phyloP scores from a whole-genome alignment of 2,888 invertebrate species.

The Willowsia nigromaculata region DNA sequence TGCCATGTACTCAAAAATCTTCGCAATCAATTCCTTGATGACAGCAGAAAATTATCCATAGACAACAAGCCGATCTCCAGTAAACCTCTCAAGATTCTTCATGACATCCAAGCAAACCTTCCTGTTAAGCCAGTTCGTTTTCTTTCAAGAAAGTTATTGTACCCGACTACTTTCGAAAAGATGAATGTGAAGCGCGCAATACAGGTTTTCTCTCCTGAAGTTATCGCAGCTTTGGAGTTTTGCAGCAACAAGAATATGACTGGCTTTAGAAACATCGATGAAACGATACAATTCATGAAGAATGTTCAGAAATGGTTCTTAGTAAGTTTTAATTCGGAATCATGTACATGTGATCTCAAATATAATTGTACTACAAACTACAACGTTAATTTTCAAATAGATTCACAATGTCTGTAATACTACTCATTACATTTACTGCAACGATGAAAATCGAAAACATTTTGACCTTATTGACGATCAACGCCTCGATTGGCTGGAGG shows the following conservation, averaged over 20 bases:
- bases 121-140: constrained; percentile 56
- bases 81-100: too few relatives aligned
- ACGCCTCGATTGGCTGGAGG: not conserved
- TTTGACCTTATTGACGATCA: constrained; percentile 32
- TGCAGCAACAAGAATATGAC: not conserved
- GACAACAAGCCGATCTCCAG: too few relatives aligned
- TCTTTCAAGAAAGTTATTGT: constrained; percentile 55
- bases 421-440: not conserved
- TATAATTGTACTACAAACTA: too few relatives aligned
- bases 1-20: constrained; percentile 70
- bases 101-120: constrained; percentile 36
- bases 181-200: constrained; percentile 70
- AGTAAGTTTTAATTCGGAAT: not conserved
- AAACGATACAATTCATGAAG: constrained; percentile 60
- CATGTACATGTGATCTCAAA: too few relatives aligned
- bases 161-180: constrained; percentile 67
- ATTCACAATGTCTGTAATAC: not conserved
- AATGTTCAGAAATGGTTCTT: not conserved
- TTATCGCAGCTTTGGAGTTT: constrained; percentile 46
- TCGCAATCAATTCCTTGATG: constrained; percentile 57
- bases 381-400: too few relatives aligned
- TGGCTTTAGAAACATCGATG: constrained; percentile 19
- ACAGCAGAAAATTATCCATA: constrained; percentile 21
- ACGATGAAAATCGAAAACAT: not conserved
- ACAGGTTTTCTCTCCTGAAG: constrained; percentile 62